Conservation (phyloP, 2,797 vertebrate species). For the Gadopsis bispinosus region DNA sequence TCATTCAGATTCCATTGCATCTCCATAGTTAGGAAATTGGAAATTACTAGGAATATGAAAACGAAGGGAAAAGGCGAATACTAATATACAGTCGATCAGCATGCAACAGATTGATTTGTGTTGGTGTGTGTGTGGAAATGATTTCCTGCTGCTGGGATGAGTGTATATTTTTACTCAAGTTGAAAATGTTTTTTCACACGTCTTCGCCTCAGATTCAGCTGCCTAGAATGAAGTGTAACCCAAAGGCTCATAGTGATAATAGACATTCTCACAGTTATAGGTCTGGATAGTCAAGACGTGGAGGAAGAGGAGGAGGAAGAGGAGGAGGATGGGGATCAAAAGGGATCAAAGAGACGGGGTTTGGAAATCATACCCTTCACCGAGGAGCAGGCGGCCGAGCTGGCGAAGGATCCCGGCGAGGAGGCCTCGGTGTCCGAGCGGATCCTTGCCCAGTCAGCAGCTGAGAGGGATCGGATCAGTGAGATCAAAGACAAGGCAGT, state of each 20-base stretch:
- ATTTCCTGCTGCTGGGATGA: slow-evolving; percentile 1
- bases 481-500: slow-evolving; percentile 96
- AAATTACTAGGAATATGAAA: not conserved
- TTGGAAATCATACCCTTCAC: slow-evolving; percentile 96
- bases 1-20: not conserved
- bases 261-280: slow-evolving; percentile 49
- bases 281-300: slow-evolving; percentile 86
- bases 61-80: not conserved
- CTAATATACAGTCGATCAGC: not conserved
- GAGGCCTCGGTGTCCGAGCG: slow-evolving; percentile 95
- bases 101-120: not conserved
- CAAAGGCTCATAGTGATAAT: not conserved
- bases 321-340: slow-evolving; percentile 86
- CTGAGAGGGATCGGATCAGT: slow-evolving; percentile 96
- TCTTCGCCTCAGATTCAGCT: not conserved
- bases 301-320: slow-evolving; percentile 83
- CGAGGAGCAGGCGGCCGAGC: slow-evolving; percentile 94
- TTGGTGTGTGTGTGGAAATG: not conserved
- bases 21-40: not conserved
- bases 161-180: not conserved
- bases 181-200: not conserved
- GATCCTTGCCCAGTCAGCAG: slow-evolving; percentile 96
- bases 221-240: not conserved
- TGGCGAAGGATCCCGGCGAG: slow-evolving; percentile 93
- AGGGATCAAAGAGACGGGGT: slow-evolving; percentile 86